A percentile compares a stretch with the other conserved stretches of the same genome.
phyloP scores from a whole-genome alignment of 2,113 vertebrate species.

The Myrmophylax atrothorax region DNA sequence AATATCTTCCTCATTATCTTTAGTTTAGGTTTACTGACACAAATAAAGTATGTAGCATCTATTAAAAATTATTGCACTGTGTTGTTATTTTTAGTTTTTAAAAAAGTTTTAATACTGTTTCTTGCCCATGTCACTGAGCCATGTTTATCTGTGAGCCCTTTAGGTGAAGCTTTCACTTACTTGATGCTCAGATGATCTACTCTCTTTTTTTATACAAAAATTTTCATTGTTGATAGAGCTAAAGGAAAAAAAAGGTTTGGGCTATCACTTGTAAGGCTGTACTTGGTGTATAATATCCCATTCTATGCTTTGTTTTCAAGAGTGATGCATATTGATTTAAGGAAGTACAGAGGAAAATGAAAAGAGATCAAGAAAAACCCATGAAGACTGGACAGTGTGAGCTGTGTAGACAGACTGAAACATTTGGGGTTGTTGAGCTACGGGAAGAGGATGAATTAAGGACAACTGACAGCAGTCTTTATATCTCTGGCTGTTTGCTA shows the following conservation, averaged over 20 bases:
- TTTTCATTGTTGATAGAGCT: neutral
- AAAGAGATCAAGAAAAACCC: neutral
- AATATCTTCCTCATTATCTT: neutral
- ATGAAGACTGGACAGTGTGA: neutral
- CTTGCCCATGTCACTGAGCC: neutral
- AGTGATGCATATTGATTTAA: neutral
- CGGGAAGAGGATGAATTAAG: neutral
- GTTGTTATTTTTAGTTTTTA: neutral
- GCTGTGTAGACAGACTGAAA: neutral
- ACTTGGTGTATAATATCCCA: neutral
- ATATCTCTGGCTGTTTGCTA: neutral
- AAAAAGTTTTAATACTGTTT: neutral
- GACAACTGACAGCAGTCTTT: neutral
- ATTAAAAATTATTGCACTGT: neutral
- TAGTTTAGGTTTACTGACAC: neutral
- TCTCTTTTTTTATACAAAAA: neutral
- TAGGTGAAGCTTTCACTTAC: neutral
- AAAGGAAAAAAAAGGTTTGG: neutral
- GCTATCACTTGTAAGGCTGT: neutral
- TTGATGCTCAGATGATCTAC: rapidly evolving
- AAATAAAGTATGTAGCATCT: neutral
- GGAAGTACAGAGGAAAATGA: neutral
- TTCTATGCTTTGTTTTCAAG: neutral
- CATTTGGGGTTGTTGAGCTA: neutral
- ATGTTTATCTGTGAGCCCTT: neutral